Percentiles rank a stretch among this genome's conserved stretches.
These are phyloP conservation scores for Onychomys torridus DNA, from an alignment of 2,797 vertebrate genomes.

Conservation along the genomic window DNA sequence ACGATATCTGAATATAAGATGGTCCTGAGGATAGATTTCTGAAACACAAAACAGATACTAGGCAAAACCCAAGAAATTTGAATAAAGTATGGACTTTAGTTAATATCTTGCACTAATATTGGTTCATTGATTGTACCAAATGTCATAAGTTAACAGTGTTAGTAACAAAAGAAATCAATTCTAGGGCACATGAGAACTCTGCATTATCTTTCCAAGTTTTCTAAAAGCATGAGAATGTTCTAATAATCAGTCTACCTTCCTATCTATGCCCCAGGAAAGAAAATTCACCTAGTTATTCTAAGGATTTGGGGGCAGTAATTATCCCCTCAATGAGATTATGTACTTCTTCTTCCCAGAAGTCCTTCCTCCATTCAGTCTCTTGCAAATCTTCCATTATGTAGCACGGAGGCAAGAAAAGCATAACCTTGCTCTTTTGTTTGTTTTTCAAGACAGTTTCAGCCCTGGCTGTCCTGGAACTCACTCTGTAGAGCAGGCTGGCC, in stretches of 20 bases:
- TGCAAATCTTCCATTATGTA: neutral
- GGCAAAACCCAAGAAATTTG: neutral
- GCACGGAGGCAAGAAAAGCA: neutral
- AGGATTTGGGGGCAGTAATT: neutral
- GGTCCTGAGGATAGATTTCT: neutral
- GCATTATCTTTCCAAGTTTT: constrained; percentile 6
- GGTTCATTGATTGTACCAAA: neutral
- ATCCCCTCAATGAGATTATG: neutral
- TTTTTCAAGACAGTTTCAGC: neutral
- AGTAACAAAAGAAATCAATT: neutral
- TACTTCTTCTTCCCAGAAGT: neutral
- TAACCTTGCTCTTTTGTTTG: neutral
- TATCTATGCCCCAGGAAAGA: neutral
- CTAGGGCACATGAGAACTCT: neutral
- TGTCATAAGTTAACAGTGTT: neutral
- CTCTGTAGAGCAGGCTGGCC: neutral
- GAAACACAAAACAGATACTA: neutral
- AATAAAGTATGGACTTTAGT: constrained; percentile 27
- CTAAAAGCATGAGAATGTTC: neutral
- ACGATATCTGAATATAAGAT: neutral
- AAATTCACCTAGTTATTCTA: neutral
- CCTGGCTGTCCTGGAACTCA: neutral
- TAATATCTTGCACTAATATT: neutral
- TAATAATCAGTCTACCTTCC: neutral
- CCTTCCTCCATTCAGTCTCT: neutral